Percentiles rank a stretch among this genome's conserved stretches.
phyloP scores from a whole-genome alignment of 2,113 vertebrate species.

The Elephas maximus region DNA sequence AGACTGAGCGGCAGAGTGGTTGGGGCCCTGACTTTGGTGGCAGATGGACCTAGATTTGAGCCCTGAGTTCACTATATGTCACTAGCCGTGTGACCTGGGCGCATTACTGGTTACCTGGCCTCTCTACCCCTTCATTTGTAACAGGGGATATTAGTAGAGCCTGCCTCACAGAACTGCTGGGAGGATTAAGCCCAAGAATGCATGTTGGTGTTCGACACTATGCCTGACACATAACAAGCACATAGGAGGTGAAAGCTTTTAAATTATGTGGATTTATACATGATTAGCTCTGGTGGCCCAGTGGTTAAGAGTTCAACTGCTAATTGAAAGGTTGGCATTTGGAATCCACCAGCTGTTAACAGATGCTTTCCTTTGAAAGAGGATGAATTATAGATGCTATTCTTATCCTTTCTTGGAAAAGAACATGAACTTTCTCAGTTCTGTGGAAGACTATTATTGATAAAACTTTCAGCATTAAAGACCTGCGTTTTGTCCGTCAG shows the following conservation, averaged over 20 bases:
- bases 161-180: background rate
- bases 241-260: background rate
- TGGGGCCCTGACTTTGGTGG: background rate
- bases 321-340: too few species aligned
- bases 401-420: slow-evolving; percentile 37
- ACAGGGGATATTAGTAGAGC: background rate
- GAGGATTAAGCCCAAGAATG: background rate
- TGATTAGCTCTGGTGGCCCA: background rate
- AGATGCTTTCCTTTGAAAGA: slow-evolving; percentile 44
- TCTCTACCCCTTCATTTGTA: background rate
- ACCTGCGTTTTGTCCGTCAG: background rate
- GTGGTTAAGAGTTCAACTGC: too few species aligned
- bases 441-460: slow-evolving; percentile 17
- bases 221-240: background rate
- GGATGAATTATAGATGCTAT: background rate
- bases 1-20: background rate
- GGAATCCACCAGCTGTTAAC: background rate
- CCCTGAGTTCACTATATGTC: background rate
- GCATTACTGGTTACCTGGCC: background rate
- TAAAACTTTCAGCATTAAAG: background rate
- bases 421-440: background rate
- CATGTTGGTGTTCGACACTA: background rate
- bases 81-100: background rate
- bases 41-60: background rate
- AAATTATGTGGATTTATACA: background rate